A percentile compares a stretch with the other conserved stretches of the same genome.
Evolutionary conservation across 2,113 vertebrate genomes (phyloP).

Genomic region (Poeciliopsis turrubarensis): DNA sequence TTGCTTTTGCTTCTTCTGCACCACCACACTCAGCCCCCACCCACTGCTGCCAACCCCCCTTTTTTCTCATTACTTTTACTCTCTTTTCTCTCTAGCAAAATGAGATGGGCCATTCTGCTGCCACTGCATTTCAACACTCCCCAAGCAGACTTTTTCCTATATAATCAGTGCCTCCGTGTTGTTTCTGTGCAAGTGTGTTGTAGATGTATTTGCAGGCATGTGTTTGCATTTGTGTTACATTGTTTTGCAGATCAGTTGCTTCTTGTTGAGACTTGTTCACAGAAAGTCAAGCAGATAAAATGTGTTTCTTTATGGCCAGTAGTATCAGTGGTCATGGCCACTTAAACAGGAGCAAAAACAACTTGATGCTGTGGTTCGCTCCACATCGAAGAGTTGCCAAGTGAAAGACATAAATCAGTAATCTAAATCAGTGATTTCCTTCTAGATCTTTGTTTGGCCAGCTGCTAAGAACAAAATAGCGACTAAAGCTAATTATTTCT

Average conservation of each 20-base stretch:
- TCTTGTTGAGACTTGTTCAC: conserved; percentile 31
- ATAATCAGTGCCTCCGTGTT: conserved; percentile 51
- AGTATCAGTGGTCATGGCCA: conserved; percentile 45
- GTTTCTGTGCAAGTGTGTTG: conserved; percentile 26
- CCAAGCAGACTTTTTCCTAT: conserved; percentile 49
- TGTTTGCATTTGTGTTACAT: conserved; percentile 16
- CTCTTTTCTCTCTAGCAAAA: conserved; percentile 60
- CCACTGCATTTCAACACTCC: conserved; percentile 59
- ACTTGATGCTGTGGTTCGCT: conserved; percentile 55
- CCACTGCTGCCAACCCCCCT: conserved; percentile 11
- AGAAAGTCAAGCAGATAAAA: conserved; percentile 47
- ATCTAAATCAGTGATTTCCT: conserved; percentile 68
- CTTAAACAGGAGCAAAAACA: conserved; percentile 34
- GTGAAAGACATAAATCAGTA: conserved; percentile 52
- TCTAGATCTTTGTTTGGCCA: conserved; percentile 26
- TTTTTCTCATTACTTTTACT: conserved; percentile 64
- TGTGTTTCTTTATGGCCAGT: conserved; percentile 13
- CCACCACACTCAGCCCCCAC: conserved; percentile 18
- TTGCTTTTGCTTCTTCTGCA: conserved; percentile 35
- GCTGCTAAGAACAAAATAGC: conserved; percentile 42
- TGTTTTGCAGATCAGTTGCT: conserved; percentile 28
- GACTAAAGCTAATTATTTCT: background rate
- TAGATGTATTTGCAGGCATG: background rate
- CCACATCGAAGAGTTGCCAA: conserved; percentile 43
- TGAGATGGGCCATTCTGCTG: conserved; percentile 66